A percentile compares a stretch with the other conserved stretches of the same genome.
These are phyloP conservation scores for Paraescarpia echinospica DNA, from an alignment of 1,140 invertebrate species.

Conservation along the genomic window DNA sequence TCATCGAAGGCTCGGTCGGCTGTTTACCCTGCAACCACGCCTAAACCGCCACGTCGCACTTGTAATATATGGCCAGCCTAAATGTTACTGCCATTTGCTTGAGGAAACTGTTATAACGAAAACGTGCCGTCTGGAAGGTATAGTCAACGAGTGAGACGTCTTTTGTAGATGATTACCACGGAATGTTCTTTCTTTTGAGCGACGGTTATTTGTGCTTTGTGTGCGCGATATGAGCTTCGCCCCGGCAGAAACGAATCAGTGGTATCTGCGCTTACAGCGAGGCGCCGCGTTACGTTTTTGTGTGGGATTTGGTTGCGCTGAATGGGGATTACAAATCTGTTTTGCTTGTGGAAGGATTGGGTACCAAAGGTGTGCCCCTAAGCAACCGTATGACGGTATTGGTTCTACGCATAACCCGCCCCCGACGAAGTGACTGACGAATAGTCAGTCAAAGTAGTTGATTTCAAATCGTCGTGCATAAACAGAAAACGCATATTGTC, in stretches of 20 bases:
- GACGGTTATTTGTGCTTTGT: background rate
- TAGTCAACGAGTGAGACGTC: background rate
- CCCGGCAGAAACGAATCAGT: background rate
- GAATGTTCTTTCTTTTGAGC: background rate
- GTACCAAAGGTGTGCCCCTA: background rate
- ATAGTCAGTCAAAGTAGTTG: background rate
- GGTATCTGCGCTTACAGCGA: background rate
- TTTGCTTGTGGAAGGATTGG: background rate
- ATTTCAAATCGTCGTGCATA: background rate
- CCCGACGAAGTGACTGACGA: no score
- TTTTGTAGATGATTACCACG: background rate
- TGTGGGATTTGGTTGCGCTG: background rate
- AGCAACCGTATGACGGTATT: background rate
- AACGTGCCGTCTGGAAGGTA: background rate
- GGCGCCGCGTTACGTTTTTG: background rate
- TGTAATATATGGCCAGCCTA: background rate
- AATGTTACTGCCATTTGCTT: background rate
- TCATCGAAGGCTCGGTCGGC: background rate
- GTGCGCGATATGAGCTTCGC: background rate
- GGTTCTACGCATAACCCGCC: background rate
- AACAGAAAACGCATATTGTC: background rate
- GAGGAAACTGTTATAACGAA: background rate
- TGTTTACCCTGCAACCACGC: background rate
- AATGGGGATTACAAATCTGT: background rate
- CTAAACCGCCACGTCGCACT: background rate